Conservation (phyloP, 1,140 invertebrate genomes). For the Cherax destructor region DNA sequence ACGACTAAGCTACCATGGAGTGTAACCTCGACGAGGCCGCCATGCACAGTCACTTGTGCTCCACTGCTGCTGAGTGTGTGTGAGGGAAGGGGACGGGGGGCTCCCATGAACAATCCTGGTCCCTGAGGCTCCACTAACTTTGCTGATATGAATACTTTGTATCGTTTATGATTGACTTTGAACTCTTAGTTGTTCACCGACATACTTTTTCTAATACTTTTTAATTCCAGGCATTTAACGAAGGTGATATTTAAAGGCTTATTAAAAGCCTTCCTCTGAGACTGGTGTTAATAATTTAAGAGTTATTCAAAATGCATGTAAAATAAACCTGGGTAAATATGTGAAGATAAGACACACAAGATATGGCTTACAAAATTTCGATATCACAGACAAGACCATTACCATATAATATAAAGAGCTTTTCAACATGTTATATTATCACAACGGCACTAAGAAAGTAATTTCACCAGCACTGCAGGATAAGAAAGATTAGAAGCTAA, state of each 20-base stretch:
- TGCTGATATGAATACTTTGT: neutral
- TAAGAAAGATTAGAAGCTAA: neutral
- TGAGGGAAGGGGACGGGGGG: neutral
- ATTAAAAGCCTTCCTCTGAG: too few relatives aligned
- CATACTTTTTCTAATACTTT: too few relatives aligned
- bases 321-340: neutral
- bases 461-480: neutral
- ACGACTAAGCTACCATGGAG: neutral
- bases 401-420: neutral
- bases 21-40: neutral
- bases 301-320: neutral
- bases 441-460: neutral
- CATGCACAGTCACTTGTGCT: neutral
- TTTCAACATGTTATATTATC: neutral
- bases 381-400: constrained; percentile 13
- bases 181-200: neutral
- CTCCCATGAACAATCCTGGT: neutral
- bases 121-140: neutral
- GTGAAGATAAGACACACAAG: neutral
- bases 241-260: too few relatives aligned
- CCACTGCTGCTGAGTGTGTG: neutral
- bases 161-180: too few relatives aligned
- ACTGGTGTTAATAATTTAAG: neutral
- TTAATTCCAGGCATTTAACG: too few relatives aligned
- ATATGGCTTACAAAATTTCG: neutral